Conservation (phyloP, 2,113 vertebrate species). For the Ibidorhyncha struthersii region DNA sequence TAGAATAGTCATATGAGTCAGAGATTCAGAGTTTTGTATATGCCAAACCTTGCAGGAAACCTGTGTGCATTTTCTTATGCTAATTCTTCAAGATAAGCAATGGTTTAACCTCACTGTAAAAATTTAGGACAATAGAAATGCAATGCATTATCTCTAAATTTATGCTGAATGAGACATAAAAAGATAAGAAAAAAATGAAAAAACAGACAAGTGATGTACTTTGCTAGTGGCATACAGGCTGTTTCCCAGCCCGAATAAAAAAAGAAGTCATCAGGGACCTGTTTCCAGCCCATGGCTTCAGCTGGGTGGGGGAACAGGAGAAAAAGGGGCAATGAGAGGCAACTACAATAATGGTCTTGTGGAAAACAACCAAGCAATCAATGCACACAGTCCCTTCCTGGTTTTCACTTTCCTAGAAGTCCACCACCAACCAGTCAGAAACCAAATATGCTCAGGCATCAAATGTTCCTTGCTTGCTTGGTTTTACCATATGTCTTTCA, state of each 20-base stretch:
- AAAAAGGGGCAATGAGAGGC: background rate
- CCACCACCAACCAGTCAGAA: background rate
- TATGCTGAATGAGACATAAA: background rate
- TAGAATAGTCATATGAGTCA: background rate
- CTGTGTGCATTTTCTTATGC: background rate
- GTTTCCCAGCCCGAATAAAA: background rate
- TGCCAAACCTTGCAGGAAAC: background rate
- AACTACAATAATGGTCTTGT: background rate
- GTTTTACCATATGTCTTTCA: background rate
- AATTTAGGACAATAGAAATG: background rate
- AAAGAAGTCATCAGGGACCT: background rate
- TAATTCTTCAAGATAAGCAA: background rate
- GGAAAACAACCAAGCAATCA: background rate
- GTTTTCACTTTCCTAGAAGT: background rate
- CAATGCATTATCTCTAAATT: background rate
- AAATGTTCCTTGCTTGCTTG: background rate
- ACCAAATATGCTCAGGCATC: background rate
- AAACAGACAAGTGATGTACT: background rate
- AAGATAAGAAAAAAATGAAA: background rate
- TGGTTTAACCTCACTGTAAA: background rate
- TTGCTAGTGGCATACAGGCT: background rate
- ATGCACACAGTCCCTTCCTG: background rate
- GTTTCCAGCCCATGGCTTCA: background rate
- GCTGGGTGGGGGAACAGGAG: rapidly evolving
- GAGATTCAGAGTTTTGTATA: background rate